Evolutionary conservation across 2,797 vertebrate species (phyloP), one percentile per base, ranked within the genome.

Genomic region (Zalophus californianus): DNA sequence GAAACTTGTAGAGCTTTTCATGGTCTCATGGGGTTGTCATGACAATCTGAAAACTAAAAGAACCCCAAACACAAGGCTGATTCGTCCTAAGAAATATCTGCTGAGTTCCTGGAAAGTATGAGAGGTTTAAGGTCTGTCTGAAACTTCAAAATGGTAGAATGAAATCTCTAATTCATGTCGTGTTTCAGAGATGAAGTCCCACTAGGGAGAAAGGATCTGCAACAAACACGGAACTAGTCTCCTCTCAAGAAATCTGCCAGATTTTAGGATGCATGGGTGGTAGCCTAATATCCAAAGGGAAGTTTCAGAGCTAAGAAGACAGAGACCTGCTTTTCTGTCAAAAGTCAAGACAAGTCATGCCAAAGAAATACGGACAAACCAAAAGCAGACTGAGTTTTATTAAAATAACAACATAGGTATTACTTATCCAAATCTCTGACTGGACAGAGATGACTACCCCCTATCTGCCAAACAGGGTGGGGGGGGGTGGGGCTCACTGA

Each of bases 351-450:
- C 72, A 90, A 79, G 9, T 18, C 44, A 77, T 23, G 23, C 3
- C 23, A 23, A 78, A 90, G 7, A 58, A 85, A 77, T 1, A 68
- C 4, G 18, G 16, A 79, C 32, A 90, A 96, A 90, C 54, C 32
- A 85, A 92, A 94, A 77, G 16, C 11, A n/a, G 11, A 85, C 32
- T n/a, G 18, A 58, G 44, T 94, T 94, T 92, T 58, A 85, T n/a
- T 64, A 72, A 72, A 89, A 78, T 27, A 35, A 62, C 44, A 72
- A 62, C 18, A 6, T 78, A 60, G 0, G 11, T 38, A 72, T 72
- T 70, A 73, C 44, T 73, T 66, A 32, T 32, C 52, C 84, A 90
- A 90, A 79, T 78, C 58, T 62, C 62, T 64, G 29, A 44, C 18
- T 56, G 15, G 16, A 78, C 25, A 62, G 44, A 60, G 20, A 77